Conservation (phyloP, 1,140 invertebrate species). For the Dendroctonus ponderosae region DNA sequence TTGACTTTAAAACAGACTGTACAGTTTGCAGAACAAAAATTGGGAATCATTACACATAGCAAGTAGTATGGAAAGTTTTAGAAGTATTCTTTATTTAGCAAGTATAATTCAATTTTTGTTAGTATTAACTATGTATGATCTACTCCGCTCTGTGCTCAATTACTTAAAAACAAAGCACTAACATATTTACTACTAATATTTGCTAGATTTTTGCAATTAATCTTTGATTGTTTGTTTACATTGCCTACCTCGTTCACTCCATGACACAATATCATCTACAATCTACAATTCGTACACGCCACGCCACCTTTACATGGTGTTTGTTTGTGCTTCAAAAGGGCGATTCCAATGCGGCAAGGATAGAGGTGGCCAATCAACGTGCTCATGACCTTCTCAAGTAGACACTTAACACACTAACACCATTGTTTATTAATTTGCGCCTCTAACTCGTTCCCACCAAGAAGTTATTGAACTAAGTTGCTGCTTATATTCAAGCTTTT, state of each 20-base stretch:
- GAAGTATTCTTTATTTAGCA: no score
- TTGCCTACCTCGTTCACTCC: constrained; percentile 46
- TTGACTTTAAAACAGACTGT: no score
- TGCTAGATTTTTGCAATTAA: constrained; percentile 26
- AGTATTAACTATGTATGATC: no score
- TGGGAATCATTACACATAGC: no score
- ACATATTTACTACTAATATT: neutral
- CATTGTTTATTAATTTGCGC: constrained; percentile 35
- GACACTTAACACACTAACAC: constrained; percentile 51
- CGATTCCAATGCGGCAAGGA: constrained; percentile 74
- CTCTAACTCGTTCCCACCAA: constrained; percentile 36
- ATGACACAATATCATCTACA: constrained; percentile 40
- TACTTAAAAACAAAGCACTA: neutral
- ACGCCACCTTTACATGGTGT: constrained; percentile 11
- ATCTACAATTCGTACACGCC: constrained; percentile 37
- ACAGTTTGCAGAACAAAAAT: no score
- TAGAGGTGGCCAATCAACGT: constrained; percentile 80
- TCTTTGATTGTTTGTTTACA: constrained; percentile 46
- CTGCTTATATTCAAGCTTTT: constrained; percentile 1
- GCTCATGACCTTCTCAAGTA: constrained; percentile 82
- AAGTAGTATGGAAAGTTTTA: no score
- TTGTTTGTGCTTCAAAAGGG: constrained; percentile 51
- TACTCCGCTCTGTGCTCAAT: no score
- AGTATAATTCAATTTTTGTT: no score
- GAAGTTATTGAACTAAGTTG: neutral